A percentile compares a stretch with the other conserved stretches of the same genome.
Conservation (phyloP, 2,113 vertebrate species). For the Microtus ochrogaster region DNA sequence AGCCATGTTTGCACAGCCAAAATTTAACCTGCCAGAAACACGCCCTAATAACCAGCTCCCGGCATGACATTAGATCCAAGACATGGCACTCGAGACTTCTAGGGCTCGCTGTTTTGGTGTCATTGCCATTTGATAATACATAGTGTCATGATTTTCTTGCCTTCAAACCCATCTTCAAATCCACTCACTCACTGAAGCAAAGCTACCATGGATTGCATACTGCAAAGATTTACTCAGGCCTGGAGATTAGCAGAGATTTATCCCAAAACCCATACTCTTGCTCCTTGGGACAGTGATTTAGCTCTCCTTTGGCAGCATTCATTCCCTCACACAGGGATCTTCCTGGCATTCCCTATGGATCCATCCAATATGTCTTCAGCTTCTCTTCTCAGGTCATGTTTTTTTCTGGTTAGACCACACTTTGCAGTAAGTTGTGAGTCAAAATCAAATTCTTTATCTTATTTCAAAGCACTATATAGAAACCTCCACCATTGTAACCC, state of each 20-base stretch:
- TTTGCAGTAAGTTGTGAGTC: not conserved
- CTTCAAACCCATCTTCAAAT: conserved; percentile 31
- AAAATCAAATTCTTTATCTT: not conserved
- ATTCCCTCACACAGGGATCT: not conserved
- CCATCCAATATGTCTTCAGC: not conserved
- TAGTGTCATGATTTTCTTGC: not conserved
- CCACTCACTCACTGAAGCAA: not conserved
- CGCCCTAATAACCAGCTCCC: not conserved
- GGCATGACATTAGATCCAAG: not conserved
- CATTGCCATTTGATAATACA: not conserved
- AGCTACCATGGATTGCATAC: not conserved
- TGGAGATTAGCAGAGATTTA: conserved; percentile 24
- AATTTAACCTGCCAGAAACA: not conserved
- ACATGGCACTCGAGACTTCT: not conserved
- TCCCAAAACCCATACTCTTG: not conserved
- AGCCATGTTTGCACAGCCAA: not conserved
- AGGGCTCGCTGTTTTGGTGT: not conserved
- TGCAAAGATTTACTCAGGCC: conserved; percentile 13
- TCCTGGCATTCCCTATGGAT: not conserved
- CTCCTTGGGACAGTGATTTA: not conserved
- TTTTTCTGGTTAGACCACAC: not conserved
- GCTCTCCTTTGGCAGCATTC: not conserved
- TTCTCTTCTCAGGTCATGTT: not conserved
- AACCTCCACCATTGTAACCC: not conserved
- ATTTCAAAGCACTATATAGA: not conserved